These are phyloP conservation scores for Malurus elegans DNA, from an alignment of 2,113 vertebrate genomes.

Conservation along the genomic window DNA sequence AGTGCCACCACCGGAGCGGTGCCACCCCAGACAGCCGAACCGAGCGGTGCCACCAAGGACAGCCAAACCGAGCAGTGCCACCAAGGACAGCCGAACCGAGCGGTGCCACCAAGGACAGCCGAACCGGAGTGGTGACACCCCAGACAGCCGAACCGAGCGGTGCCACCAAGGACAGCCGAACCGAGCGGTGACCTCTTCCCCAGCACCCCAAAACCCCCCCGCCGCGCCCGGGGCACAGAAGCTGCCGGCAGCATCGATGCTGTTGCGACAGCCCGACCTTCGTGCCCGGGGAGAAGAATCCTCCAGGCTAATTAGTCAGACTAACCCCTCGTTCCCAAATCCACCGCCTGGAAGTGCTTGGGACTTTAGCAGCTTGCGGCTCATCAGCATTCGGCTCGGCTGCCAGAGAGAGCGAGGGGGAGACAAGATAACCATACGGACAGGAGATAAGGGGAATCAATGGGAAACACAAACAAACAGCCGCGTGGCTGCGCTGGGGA, in stretches of 20 bases:
- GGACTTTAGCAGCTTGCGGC: not conserved
- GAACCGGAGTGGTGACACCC: too few relatives aligned
- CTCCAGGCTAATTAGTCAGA: constrained; percentile 3
- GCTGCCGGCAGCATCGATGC: not conserved
- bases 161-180: fast-evolving
- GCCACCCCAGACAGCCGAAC: too few relatives aligned
- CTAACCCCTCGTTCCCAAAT: not conserved
- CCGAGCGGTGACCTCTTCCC: too few relatives aligned
- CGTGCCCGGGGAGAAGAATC: not conserved
- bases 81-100: too few relatives aligned
- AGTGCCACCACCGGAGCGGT: too few relatives aligned
- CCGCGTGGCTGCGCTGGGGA: not conserved
- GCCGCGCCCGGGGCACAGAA: not conserved
- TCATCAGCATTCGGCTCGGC: constrained; percentile 11
- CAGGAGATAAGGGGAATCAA: not conserved
- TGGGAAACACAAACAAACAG: not conserved
- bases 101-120: too few relatives aligned
- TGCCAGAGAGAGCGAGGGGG: not conserved
- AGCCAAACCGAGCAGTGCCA: too few relatives aligned
- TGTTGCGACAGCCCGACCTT: not conserved
- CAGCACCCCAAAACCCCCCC: too few relatives aligned
- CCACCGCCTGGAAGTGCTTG: not conserved
- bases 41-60: too few relatives aligned
- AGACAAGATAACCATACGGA: not conserved
- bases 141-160: not conserved